Conservation (phyloP, 2,888 invertebrate species). For the Hedychridium roseum region DNA sequence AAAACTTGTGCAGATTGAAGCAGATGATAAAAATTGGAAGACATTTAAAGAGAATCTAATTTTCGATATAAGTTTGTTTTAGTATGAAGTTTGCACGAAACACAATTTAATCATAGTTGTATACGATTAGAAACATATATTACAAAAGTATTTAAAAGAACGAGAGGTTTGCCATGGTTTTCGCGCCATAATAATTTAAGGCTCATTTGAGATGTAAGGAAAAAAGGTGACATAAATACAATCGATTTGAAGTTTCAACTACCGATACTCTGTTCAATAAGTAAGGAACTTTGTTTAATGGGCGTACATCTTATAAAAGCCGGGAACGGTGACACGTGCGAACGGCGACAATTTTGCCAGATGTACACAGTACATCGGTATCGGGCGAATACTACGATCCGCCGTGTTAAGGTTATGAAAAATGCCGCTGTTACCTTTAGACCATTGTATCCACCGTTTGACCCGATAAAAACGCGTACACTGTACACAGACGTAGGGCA, state of each 20-base stretch:
- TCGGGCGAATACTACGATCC: neutral
- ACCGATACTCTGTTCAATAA: neutral
- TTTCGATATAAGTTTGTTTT: too few relatives aligned
- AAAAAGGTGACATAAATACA: slow-evolving; percentile 10
- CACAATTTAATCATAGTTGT: too few relatives aligned
- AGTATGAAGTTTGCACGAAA: too few relatives aligned
- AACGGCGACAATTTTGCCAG: neutral
- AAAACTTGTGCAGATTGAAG: too few relatives aligned
- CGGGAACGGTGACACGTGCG: neutral
- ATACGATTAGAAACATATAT: too few relatives aligned
- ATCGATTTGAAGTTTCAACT: too few relatives aligned
- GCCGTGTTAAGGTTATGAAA: slow-evolving; percentile 29
- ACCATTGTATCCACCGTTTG: slow-evolving; percentile 10
- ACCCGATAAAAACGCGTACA: neutral
- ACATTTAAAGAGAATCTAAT: too few relatives aligned
- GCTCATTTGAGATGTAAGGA: slow-evolving; percentile 13
- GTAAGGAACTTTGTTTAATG: too few relatives aligned
- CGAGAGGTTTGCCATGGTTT: slow-evolving; percentile 9
- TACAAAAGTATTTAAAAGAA: too few relatives aligned
- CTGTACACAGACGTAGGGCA: too few relatives aligned
- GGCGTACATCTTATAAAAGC: too few relatives aligned
- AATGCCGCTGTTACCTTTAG: slow-evolving; percentile 27
- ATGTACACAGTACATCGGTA: neutral
- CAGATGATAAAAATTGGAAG: too few relatives aligned
- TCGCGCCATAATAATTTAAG: slow-evolving; percentile 28